Conservation (phyloP, 2,888 invertebrate genomes). For the Lepidochitona cinerea region DNA sequence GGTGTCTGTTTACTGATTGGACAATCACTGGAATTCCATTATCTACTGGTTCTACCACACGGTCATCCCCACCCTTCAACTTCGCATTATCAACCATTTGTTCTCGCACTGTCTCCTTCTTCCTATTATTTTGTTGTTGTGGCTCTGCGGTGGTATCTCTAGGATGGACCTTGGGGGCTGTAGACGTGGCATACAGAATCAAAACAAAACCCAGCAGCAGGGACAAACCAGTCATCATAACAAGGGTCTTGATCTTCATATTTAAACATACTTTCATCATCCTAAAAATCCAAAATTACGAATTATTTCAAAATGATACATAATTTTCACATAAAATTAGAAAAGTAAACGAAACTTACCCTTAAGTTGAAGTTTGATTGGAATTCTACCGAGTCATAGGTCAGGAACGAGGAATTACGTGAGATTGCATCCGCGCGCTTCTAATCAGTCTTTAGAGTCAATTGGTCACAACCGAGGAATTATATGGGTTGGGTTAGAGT, state of each 20-base stretch:
- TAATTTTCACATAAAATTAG: no score
- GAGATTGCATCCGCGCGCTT: no score
- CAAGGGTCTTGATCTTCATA: slow-evolving; percentile 7
- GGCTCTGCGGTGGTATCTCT: background rate
- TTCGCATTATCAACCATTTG: background rate
- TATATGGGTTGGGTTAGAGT: no score
- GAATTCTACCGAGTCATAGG: no score
- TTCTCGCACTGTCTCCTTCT: background rate
- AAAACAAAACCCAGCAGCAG: background rate
- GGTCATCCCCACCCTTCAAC: background rate
- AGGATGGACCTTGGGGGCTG: background rate
- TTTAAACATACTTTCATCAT: background rate
- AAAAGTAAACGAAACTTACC: no score
- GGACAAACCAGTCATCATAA: background rate
- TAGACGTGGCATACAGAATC: slow-evolving; percentile 1
- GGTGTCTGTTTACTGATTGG: background rate
- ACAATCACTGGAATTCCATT: background rate
- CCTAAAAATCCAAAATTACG: background rate
- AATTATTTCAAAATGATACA: no score
- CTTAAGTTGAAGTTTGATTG: no score
- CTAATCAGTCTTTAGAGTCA: no score
- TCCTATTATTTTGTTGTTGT: background rate
- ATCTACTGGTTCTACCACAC: background rate
- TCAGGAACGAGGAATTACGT: no score
- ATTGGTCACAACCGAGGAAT: no score